Conservation (phyloP, 2,888 invertebrate species). For the Hemaris fuciformis region DNA sequence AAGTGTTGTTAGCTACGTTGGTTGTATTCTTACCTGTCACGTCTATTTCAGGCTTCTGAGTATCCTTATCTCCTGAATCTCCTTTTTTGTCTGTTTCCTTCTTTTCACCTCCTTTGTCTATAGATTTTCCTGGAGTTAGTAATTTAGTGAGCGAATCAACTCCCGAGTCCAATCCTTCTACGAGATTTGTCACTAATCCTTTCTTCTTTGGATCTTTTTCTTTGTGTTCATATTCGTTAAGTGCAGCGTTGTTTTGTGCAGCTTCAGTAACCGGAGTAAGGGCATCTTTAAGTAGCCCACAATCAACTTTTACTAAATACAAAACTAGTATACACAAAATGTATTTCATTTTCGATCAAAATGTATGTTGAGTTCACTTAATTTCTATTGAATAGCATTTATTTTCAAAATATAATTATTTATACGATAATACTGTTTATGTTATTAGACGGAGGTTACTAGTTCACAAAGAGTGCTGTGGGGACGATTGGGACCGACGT, state of each 20-base stretch:
- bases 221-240: constrained; percentile 10
- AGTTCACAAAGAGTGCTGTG: background rate
- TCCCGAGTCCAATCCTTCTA: background rate
- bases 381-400: background rate
- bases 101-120: no score
- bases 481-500: background rate
- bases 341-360: background rate
- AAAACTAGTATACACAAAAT: background rate
- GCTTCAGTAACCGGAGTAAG: constrained; percentile 12
- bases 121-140: constrained; percentile 5
- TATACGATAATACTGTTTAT: background rate
- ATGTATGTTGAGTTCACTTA: background rate
- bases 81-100: background rate
- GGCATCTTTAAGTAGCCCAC: constrained; percentile 12
- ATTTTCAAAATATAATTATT: background rate
- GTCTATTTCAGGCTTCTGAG: background rate
- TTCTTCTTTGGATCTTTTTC: constrained; percentile 1
- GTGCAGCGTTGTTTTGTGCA: constrained; percentile 10
- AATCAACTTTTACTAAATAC: constrained; percentile 2
- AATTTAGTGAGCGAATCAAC: background rate
- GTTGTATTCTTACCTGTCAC: background rate
- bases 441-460: background rate
- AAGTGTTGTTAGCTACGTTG: background rate
- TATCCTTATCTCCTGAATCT: background rate
- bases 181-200: constrained; percentile 12